Evolutionary conservation across 2,888 invertebrate species (phyloP).

Genomic region (Sympetrum striolatum): DNA sequence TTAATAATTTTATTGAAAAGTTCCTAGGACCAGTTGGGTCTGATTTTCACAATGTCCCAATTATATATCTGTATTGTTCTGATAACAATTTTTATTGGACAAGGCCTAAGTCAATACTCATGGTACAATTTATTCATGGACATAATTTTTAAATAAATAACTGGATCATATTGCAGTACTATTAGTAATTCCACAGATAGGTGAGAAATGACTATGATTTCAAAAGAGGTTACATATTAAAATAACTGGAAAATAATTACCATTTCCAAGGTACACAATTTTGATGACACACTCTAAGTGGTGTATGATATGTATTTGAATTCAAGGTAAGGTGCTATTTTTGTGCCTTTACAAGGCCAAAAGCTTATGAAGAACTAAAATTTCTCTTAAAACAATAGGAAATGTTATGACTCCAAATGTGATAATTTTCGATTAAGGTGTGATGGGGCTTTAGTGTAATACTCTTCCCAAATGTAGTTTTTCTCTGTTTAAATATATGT

Average conservation of each 20-base stretch:
- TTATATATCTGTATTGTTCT: not conserved
- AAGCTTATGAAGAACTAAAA: not conserved
- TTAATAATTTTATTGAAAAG: not conserved
- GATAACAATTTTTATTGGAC: not conserved
- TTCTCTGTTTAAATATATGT: not conserved
- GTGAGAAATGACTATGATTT: not conserved
- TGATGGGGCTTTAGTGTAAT: not conserved
- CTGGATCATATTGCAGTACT: not conserved
- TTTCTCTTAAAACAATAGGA: not conserved
- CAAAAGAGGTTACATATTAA: not conserved
- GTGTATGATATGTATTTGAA: constrained; percentile 10
- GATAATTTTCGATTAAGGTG: not conserved
- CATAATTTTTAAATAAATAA: not conserved
- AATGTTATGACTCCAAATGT: not conserved
- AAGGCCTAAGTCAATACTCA: constrained; percentile 36
- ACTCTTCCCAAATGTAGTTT: not conserved
- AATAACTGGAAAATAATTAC: not conserved
- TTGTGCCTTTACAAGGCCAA: constrained; percentile 11
- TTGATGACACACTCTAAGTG: not conserved
- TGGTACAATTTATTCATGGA: constrained; percentile 1
- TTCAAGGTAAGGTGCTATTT: constrained; percentile 29
- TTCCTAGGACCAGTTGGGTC: constrained; percentile 39
- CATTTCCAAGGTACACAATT: not conserved
- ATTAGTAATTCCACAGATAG: not conserved
- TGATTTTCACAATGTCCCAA: not conserved